Evolutionary conservation across 2,888 invertebrate species (phyloP).

Genomic region (Chalcosyrphus nemorum): DNA sequence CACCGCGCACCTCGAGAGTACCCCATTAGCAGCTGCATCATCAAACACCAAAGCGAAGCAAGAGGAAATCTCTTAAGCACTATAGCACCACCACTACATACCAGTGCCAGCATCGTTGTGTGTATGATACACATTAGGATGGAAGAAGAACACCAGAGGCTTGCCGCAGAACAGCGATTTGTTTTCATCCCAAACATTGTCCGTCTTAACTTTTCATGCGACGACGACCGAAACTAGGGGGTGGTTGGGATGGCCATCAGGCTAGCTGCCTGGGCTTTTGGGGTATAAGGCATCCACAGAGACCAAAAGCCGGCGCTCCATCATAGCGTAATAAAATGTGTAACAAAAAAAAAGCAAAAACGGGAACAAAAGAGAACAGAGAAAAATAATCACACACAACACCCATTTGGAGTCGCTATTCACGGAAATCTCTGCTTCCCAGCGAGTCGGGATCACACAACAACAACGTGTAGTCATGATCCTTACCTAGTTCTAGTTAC

Average conservation of each 20-base stretch:
- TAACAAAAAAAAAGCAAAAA: slow-evolving; percentile 26
- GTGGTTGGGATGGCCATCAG: too few species aligned
- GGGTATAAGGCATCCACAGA: slow-evolving; percentile 8
- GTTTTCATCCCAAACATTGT: slow-evolving; percentile 65
- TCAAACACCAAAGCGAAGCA: slow-evolving; percentile 44
- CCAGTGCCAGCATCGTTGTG: slow-evolving; percentile 18
- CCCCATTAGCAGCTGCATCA: slow-evolving; percentile 43
- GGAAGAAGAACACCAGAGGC: slow-evolving; percentile 34
- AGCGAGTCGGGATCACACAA: slow-evolving; percentile 18
- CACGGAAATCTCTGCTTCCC: slow-evolving; percentile 45
- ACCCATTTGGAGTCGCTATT: slow-evolving; percentile 54
- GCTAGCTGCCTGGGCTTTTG: not conserved
- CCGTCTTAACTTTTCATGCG: slow-evolving; percentile 61
- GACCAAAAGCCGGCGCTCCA: slow-evolving; percentile 48
- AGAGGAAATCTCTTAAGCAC: slow-evolving; percentile 66
- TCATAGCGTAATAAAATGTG: slow-evolving; percentile 57
- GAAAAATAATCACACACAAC: slow-evolving; percentile 52
- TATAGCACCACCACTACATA: slow-evolving; percentile 27
- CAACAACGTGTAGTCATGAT: slow-evolving; percentile 21
- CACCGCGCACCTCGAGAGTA: not conserved
- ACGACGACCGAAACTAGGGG: slow-evolving; percentile 47
- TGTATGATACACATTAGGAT: slow-evolving; percentile 53
- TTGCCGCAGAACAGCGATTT: slow-evolving; percentile 64
- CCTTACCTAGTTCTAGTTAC: slow-evolving; percentile 62
- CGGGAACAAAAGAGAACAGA: slow-evolving; percentile 14